Evolutionary conservation across 2,888 invertebrate genomes (phyloP), one percentile per base, ranked within the genome.

Genomic region (Scaptomyza cyrtandrae): DNA sequence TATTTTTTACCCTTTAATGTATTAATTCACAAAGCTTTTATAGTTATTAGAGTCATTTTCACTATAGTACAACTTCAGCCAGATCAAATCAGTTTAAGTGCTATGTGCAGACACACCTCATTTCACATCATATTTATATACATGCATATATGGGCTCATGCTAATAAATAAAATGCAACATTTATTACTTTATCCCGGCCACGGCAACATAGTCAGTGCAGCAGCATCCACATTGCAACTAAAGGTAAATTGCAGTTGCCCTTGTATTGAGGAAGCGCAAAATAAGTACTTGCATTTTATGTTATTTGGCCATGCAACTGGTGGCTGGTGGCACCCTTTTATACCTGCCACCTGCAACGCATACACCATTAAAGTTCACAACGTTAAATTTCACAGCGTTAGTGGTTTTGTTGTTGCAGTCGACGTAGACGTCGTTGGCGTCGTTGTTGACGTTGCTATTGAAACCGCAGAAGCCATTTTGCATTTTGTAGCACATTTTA

Each of bases 401-500:
- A 85, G 85, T 85, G 82, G 74, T 74, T 79, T 67, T 14, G 29
- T 1, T 9, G 56, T 29, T 53, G 35, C 7, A 7, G 59, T 46
- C 6, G 37, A 14, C 7, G 64, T 19, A 7, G 58, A 24, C 33
- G 68, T 41, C 50, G 64, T 65, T 24, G 24, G 3, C 5, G 24
- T 4, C 24, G 24, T 24, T 24, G 24, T 24, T 24, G 24, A 24
- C 13, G 81, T 78, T 85, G 89, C 86, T 73, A 87, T 87, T 89
- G 89, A 85, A 87, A 87, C 85, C 85, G 52, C 89, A 84, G 78
- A 86, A 88, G 78, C 88, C 87, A 88, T 84, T 84, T 86, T 86
- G 88, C 88, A 85, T 85, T 89, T 87, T 86, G 85, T 70, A 85
- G 88, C 88, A 85, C 88, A 87, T 85, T 84, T 89, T 87, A 87